Evolutionary conservation across 2,113 vertebrate species (phyloP).

Genomic region (Eira barbara): DNA sequence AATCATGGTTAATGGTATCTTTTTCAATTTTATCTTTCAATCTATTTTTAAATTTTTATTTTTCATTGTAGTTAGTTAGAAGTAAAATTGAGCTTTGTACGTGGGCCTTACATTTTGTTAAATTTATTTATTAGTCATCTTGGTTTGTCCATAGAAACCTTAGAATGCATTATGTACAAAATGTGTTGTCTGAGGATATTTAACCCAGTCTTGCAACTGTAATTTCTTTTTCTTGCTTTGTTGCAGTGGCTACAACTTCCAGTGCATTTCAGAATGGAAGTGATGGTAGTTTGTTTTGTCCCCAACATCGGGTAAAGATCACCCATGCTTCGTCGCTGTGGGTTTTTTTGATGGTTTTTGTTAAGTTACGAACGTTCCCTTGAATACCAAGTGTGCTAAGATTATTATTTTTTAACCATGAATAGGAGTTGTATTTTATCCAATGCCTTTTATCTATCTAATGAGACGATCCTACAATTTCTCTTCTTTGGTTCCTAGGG

Average conservation of each 20-base stretch:
- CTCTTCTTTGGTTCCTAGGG: not conserved
- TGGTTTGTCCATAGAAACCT: not conserved
- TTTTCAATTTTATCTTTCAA: not conserved
- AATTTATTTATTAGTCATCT: not conserved
- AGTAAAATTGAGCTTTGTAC: not conserved
- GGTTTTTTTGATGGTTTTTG: not conserved
- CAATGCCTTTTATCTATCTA: not conserved
- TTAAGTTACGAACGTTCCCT: too few relatives aligned
- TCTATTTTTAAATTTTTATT: not conserved
- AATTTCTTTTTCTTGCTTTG: constrained; percentile 26
- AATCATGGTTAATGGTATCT: not conserved
- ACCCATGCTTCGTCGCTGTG: accelerated
- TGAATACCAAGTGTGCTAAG: not conserved
- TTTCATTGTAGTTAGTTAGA: not conserved
- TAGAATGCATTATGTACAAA: not conserved
- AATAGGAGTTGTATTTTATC: not conserved
- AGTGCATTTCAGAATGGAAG: not conserved
- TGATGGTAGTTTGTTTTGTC: not conserved
- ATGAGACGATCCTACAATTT: not conserved
- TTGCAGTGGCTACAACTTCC: not conserved
- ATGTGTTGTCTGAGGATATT: not conserved
- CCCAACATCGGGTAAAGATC: not conserved
- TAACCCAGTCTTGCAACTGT: not conserved
- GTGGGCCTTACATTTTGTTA: not conserved
- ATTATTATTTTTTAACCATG: not conserved